Conservation (phyloP, 2,113 vertebrate species). For the Tapirus terrestris region DNA sequence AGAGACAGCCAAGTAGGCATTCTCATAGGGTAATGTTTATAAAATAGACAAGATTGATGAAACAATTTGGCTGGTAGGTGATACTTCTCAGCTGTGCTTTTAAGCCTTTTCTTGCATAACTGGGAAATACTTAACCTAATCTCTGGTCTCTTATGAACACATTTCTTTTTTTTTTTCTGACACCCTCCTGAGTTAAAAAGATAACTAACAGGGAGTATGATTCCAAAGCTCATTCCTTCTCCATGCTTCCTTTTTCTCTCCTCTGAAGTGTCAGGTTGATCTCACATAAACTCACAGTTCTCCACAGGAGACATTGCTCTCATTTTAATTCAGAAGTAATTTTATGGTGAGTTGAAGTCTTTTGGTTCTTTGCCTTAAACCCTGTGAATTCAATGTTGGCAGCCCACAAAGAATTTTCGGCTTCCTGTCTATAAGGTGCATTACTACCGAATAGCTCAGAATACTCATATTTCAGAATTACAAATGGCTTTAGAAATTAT, state of each 20-base stretch:
- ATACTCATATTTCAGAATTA: neutral
- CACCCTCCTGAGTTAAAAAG: neutral
- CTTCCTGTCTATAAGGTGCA: neutral
- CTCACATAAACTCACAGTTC: neutral
- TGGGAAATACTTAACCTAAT: slow-evolving; percentile 26
- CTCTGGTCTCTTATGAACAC: slow-evolving; percentile 1
- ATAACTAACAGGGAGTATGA: neutral
- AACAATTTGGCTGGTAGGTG: neutral
- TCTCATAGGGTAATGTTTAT: neutral
- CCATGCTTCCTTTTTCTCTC: neutral
- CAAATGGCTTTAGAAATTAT: neutral
- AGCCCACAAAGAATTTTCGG: neutral
- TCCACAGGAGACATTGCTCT: neutral
- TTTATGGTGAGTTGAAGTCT: neutral
- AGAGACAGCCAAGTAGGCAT: slow-evolving; percentile 42
- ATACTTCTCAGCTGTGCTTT: slow-evolving; percentile 33
- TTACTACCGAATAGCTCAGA: neutral
- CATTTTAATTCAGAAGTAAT: neutral
- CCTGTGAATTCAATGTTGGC: neutral
- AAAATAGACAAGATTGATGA: slow-evolving; percentile 47
- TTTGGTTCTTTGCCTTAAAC: neutral
- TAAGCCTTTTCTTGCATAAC: slow-evolving; percentile 12
- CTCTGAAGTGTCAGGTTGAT: neutral
- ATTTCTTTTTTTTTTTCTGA: neutral
- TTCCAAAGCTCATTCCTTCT: neutral